Conservation (phyloP, 2,888 invertebrate species). For the Hedya salicella region DNA sequence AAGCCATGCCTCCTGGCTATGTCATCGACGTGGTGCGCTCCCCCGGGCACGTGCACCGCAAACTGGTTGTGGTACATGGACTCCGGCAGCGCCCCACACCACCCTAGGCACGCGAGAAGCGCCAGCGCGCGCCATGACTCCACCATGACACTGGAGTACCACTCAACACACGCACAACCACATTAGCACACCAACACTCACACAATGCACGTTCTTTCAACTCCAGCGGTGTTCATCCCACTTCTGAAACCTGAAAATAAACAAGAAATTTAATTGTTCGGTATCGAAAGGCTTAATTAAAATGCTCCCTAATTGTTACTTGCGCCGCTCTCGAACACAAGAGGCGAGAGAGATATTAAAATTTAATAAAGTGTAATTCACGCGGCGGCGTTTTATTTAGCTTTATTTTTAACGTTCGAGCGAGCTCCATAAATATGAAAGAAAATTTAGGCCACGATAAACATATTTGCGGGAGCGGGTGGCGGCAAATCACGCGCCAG, state of each 20-base stretch:
- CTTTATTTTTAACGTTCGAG: conserved; percentile 63
- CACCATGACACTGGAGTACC: conserved; percentile 67
- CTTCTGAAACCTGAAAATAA: conserved; percentile 32
- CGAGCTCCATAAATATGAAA: conserved; percentile 64
- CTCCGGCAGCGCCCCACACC: conserved; percentile 65
- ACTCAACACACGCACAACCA: conserved; percentile 35
- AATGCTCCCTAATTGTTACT: conserved; percentile 61
- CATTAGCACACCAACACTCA: conserved; percentile 27
- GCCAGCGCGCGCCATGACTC: conserved; percentile 69
- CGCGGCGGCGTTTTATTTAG: conserved; percentile 57
- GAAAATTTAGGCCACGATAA: conserved; percentile 68
- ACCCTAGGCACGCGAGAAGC: conserved; percentile 60
- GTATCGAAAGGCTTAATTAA: conserved; percentile 60
- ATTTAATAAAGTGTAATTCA: conserved; percentile 71
- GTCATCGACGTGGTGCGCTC: conserved; percentile 88
- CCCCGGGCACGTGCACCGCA: conserved; percentile 93
- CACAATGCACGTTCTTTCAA: conserved; percentile 30
- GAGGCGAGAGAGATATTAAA: conserved; percentile 67
- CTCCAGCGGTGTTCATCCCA: conserved; percentile 38
- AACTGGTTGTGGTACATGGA: conserved; percentile 91
- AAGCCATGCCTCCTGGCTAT: conserved; percentile 95
- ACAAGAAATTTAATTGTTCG: neutral
- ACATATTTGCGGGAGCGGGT: conserved; percentile 66
- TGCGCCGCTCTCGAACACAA: conserved; percentile 59
- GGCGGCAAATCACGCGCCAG: conserved; percentile 66